These are phyloP conservation scores for Anagrus nilaparvatae DNA, from an alignment of 1,140 invertebrate genomes.

Conservation along the genomic window DNA sequence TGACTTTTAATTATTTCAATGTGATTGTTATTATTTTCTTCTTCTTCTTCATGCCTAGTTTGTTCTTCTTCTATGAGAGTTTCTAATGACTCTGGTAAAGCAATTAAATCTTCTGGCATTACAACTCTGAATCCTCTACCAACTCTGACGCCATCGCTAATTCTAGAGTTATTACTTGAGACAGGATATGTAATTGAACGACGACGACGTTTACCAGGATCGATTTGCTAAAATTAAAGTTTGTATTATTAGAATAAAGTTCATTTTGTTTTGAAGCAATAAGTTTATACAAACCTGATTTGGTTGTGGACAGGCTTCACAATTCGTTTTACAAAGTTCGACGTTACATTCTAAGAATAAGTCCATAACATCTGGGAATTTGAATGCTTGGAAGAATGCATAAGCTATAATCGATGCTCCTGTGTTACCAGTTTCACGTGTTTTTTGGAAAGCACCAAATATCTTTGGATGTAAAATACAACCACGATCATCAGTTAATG, in stretches of 20 bases:
- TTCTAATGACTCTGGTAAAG: slow-evolving; percentile 24
- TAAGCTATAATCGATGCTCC: slow-evolving; percentile 71
- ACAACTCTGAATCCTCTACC: slow-evolving; percentile 53
- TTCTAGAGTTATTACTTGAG: slow-evolving; percentile 2
- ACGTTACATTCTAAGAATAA: slow-evolving; percentile 76
- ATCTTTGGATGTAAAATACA: slow-evolving; percentile 75
- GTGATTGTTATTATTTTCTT: background rate
- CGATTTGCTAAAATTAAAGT: slow-evolving; percentile 40
- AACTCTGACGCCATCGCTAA: slow-evolving; percentile 41
- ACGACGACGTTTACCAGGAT: slow-evolving; percentile 48
- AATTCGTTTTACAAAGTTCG: slow-evolving; percentile 72
- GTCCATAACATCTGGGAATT: slow-evolving; percentile 82
- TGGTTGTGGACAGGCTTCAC: slow-evolving; percentile 59
- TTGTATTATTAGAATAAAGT: background rate
- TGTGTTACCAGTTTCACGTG: slow-evolving; percentile 58
- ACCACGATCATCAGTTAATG: slow-evolving; percentile 64
- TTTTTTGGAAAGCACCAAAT: slow-evolving; percentile 73
- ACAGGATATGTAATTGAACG: slow-evolving; percentile 41
- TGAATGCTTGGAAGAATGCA: slow-evolving; percentile 75
- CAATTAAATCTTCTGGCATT: slow-evolving; percentile 52
- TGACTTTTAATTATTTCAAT: slow-evolving; percentile 19
- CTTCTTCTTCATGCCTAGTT: background rate
- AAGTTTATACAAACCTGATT: slow-evolving; percentile 40
- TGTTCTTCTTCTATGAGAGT: slow-evolving; percentile 22
- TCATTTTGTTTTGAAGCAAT: too few species aligned